phyloP scores from a whole-genome alignment of 2,888 invertebrate genomes.

The Andricus curvator region DNA sequence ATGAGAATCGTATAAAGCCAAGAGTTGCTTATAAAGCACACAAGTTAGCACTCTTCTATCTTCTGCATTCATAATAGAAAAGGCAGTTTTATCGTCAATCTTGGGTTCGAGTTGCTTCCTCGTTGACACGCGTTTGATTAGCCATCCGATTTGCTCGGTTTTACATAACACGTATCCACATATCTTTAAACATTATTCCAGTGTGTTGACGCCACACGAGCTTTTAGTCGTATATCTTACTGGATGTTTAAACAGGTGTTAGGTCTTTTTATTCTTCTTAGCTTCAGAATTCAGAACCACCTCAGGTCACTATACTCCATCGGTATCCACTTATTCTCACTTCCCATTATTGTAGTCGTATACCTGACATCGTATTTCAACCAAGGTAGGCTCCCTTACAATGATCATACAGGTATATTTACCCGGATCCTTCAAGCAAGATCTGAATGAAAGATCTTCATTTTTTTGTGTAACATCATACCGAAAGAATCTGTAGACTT shows the following conservation, averaged over 20 bases:
- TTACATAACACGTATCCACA: conserved; percentile 32
- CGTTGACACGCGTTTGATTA: conserved; percentile 23
- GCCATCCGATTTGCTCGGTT: conserved; percentile 24
- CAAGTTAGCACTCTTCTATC: conserved; percentile 3
- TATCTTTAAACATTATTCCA: conserved; percentile 36
- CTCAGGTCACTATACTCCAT: conserved; percentile 10
- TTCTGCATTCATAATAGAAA: conserved; percentile 23
- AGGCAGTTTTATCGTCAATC: conserved; percentile 20
- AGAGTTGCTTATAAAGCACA: not conserved
- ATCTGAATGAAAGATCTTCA: conserved; percentile 28
- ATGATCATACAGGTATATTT: conserved; percentile 26
- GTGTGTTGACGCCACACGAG: conserved; percentile 24
- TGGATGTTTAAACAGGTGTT: conserved; percentile 27
- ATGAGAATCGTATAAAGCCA: not conserved
- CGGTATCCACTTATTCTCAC: conserved; percentile 2
- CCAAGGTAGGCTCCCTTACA: conserved; percentile 10
- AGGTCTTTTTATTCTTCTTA: conserved; percentile 13
- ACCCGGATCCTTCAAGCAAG: conserved; percentile 16
- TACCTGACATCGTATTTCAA: conserved; percentile 27
- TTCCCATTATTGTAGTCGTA: conserved; percentile 27
- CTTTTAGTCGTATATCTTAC: conserved; percentile 22
- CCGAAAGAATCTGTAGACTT: not conserved
- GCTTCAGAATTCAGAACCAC: not conserved
- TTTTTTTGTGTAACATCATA: conserved; percentile 20
- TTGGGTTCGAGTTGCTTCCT: conserved; percentile 24